Evolutionary conservation across 2,113 vertebrate genomes (phyloP).

Genomic region (Xenopus laevis): DNA sequence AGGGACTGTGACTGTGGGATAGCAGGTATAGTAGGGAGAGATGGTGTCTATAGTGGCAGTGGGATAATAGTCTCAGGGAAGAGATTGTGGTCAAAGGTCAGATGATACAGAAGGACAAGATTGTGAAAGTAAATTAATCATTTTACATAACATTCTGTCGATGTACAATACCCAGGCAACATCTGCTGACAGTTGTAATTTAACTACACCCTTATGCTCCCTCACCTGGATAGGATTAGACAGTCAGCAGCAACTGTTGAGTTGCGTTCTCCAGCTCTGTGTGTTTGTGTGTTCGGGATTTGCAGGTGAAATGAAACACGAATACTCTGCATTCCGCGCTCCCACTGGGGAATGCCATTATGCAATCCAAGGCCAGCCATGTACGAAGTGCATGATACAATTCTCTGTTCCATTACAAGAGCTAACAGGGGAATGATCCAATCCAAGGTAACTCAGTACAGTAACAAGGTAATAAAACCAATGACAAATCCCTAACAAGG

Average conservation of each 20-base stretch:
- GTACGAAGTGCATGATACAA: constrained; percentile 26
- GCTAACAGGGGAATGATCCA: constrained; percentile 36
- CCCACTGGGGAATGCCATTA: constrained; percentile 27
- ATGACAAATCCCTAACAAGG: constrained; percentile 35
- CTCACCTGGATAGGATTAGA: too few relatives aligned
- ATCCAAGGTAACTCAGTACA: constrained; percentile 22
- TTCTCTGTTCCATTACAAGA: constrained; percentile 24
- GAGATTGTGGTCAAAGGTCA: too few relatives aligned
- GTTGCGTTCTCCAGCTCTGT: neutral
- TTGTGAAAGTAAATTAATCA: too few relatives aligned
- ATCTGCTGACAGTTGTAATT: too few relatives aligned
- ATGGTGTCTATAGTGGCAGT: too few relatives aligned
- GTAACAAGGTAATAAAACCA: constrained; percentile 40
- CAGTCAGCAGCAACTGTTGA: neutral
- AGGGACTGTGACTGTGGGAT: too few relatives aligned
- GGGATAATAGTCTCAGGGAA: too few relatives aligned
- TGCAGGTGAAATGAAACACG: constrained; percentile 22
- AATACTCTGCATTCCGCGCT: constrained; percentile 1
- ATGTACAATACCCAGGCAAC: too few relatives aligned
- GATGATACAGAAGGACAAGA: too few relatives aligned
- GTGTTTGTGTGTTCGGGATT: constrained; percentile 11
- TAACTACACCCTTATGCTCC: too few relatives aligned
- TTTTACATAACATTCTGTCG: too few relatives aligned
- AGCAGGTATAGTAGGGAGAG: too few relatives aligned
- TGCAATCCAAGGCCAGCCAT: constrained; percentile 2